These are phyloP conservation scores for Andrena marginata DNA, from an alignment of 2,888 invertebrate genomes.

Conservation along the genomic window DNA sequence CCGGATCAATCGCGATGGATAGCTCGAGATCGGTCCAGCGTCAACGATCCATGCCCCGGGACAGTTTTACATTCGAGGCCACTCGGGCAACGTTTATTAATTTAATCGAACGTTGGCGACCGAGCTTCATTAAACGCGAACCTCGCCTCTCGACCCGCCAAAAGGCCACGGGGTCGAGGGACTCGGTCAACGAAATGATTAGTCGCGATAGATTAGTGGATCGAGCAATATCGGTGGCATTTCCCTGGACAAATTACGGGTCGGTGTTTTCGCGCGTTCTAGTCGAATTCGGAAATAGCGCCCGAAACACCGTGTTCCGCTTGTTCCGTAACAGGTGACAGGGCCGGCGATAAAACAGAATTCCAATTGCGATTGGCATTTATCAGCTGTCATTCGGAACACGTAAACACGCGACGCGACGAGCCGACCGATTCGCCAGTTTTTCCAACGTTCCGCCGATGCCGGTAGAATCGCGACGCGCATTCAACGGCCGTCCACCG, in stretches of 20 bases:
- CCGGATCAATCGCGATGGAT: conserved; percentile 13
- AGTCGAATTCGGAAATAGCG: background rate
- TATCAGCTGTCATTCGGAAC: conserved; percentile 72
- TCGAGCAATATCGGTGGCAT: conserved; percentile 2
- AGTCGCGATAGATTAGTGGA: conserved; percentile 15
- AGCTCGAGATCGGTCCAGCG: background rate
- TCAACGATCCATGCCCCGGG: background rate
- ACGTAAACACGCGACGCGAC: conserved; percentile 63
- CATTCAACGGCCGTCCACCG: conserved; percentile 37
- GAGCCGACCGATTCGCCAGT: conserved; percentile 13
- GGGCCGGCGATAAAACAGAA: conserved; percentile 62
- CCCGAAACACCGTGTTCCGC: conserved; percentile 24
- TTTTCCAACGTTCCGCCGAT: conserved; percentile 40
- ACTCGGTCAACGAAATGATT: conserved; percentile 15
- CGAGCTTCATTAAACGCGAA: conserved; percentile 21
- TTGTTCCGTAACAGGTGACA: conserved; percentile 67
- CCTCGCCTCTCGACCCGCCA: background rate
- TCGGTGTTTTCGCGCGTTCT: conserved; percentile 1
- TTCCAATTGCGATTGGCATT: conserved; percentile 64
- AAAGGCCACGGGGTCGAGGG: background rate
- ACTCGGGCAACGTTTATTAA: conserved; percentile 10
- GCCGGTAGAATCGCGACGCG: conserved; percentile 36
- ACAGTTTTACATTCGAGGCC: conserved; percentile 14
- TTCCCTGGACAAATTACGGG: conserved; percentile 38
- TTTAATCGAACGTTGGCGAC: conserved; percentile 2